Percentiles rank a stretch among this genome's conserved stretches.
Conservation (phyloP, 2,797 vertebrate species). For the Siniperca undulata region DNA sequence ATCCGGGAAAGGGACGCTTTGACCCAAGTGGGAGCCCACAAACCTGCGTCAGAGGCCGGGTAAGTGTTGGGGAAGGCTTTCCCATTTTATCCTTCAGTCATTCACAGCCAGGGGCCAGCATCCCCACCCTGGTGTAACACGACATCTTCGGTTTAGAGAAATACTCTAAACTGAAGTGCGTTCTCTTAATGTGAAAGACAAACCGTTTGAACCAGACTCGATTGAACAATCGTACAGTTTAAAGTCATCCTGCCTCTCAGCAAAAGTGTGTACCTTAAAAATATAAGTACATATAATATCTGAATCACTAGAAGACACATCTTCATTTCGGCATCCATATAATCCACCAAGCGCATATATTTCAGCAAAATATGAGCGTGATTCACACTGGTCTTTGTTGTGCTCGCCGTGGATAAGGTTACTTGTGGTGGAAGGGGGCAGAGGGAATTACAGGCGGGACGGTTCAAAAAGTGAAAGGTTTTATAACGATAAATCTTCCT, state of each 20-base stretch:
- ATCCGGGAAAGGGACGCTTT: slow-evolving; percentile 34
- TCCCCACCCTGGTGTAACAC: neutral
- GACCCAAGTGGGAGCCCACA: slow-evolving; percentile 19
- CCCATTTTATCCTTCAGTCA: neutral
- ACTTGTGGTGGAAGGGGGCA: neutral
- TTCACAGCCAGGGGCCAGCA: slow-evolving; percentile 16
- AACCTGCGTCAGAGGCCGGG: slow-evolving; percentile 58
- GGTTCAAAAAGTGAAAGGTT: neutral
- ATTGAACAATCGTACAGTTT: neutral
- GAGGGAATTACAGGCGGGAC: neutral
- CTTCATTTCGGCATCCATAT: neutral
- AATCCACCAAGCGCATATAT: fast-evolving
- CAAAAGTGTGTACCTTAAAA: fast-evolving
- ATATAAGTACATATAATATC: fast-evolving
- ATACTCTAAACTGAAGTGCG: neutral
- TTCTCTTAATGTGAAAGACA: neutral
- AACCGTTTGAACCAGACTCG: neutral
- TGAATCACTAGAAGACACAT: fast-evolving
- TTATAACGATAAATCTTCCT: fast-evolving
- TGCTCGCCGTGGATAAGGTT: fast-evolving
- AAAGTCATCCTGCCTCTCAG: fast-evolving
- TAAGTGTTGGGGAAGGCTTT: slow-evolving; percentile 34
- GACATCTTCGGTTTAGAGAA: slow-evolving; percentile 2
- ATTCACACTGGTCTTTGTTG: fast-evolving
- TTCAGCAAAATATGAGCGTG: neutral